Evolutionary conservation across 2,888 invertebrate species (phyloP), one percentile per base, ranked within the genome.

Genomic region (Brachypalpus laphriformis): DNA sequence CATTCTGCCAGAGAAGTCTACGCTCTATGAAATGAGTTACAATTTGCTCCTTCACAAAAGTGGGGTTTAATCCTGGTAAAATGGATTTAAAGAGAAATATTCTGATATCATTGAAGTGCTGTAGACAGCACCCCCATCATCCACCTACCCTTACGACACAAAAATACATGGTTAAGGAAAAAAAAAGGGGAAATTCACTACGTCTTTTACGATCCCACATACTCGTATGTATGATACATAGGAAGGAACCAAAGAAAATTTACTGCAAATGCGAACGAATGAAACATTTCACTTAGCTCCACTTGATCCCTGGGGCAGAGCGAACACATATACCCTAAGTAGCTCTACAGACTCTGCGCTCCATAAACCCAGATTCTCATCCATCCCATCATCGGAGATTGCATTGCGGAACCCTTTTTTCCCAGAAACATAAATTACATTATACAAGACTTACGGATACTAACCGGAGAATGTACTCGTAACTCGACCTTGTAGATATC

Each of bases 381-480:
- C 45, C 45, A 16, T 45, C 51, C 61, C 57, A 63, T 75, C 63
- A 56, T 42, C 18, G 20, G 47, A 51, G 77, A 66, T 65, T 71
- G 59, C 37, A 57, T 45, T 66, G 66, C 22, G 70, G 34, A 72
- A 77, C 65, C 77, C 51, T 72, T 61, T 61, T 56, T 49, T 40
- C 51, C 31, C 51, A 47, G 45, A 45, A 72, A 47, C 72, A 78
- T 83, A 83, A 74, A 78, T 72, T 68, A 72, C 68, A 3, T 51
- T 51, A 40, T 47, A 25, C 40, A 63, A 45, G 28, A 28, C 57
- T 31, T 31, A 57, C 51, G 18, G 20, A 56, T 66, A 14, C 11
- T n/a, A n/a, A 54, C 40, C 56, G 66, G 51, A 61, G 42, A 51
- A n/a, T n/a, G n/a, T n/a, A n/a, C n/a, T n/a, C n/a, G n/a, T n/a